Percentiles rank a stretch among this genome's conserved stretches.
These are phyloP conservation scores for Hedychridium roseum DNA, from an alignment of 2,888 invertebrate genomes.

Conservation along the genomic window DNA sequence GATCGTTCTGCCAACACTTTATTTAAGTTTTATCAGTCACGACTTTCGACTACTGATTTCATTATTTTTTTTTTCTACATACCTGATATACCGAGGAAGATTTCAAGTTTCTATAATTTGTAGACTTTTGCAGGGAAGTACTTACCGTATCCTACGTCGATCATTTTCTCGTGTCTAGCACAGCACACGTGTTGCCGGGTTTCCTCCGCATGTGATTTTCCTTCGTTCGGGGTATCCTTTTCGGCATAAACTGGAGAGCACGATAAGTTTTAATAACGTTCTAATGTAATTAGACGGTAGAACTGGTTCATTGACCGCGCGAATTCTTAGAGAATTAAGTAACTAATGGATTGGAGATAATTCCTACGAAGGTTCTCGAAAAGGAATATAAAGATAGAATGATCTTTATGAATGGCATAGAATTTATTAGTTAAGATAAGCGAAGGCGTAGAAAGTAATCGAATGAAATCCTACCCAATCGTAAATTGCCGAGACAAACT, in stretches of 20 bases:
- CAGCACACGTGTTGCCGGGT: slow-evolving; percentile 46
- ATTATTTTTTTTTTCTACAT: neutral
- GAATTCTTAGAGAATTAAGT: no score
- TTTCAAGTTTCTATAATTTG: slow-evolving; percentile 2
- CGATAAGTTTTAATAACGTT: no score
- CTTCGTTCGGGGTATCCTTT: slow-evolving; percentile 21
- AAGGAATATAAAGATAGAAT: no score
- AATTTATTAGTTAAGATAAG: no score
- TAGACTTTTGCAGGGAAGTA: no score
- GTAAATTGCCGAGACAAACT: slow-evolving; percentile 42
- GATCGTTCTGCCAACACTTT: no score
- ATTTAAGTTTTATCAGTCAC: slow-evolving; percentile 6
- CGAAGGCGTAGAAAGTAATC: neutral
- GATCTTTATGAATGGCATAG: no score
- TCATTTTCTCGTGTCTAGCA: slow-evolving; percentile 54
- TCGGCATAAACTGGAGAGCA: slow-evolving; percentile 31
- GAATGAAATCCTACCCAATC: slow-evolving; percentile 44
- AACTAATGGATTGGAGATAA: no score
- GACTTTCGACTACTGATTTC: neutral
- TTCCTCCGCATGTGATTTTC: slow-evolving; percentile 24
- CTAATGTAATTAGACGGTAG: no score
- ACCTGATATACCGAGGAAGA: neutral
- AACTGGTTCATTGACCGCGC: no score
- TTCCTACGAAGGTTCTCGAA: no score
- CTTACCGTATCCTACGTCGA: slow-evolving; percentile 58